Base-by-base conservation (phyloP, 1,140 invertebrate species). In the Brachionus rotundiformis region DNA sequence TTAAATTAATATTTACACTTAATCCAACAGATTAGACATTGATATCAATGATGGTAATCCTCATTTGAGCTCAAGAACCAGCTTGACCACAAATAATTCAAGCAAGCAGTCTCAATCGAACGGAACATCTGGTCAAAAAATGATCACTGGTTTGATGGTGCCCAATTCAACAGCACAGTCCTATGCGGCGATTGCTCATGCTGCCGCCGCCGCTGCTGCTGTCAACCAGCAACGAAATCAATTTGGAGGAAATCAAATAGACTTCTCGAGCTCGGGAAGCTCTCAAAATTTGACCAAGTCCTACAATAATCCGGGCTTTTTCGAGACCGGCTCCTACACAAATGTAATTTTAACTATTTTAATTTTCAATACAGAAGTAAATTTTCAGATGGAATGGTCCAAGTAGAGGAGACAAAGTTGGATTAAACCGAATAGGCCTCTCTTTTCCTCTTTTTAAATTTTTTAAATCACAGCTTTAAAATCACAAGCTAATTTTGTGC, bases 191-290 rank as follows among this genome's bases (percentile, higher is more conserved):
- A 79, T 79, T 25, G 76, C 76, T 3, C 47, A 54, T 33, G 76
- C 76, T 23, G 76, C 76, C 25, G 76, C 75, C 3, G 75, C 76
- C 25, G 76, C 76, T 4, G 76, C 76, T 13, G 76, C 76, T 8
- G 76, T 44, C n/a, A 79, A 61, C 16, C 76, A 79, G 36, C 76
- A 79, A 16, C 49, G 59, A 63, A 79, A 79, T 59, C 76, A 79
- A 59, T 54, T 68, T 19, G 63, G 73, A 23, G 73, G 73, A 0
- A 77, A 59, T 59, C 73, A 54, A 33, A 59, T 59, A 23, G 73
- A 77, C 33, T 68, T 49, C 29, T 39, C 76, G 19, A 79, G 47
- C 47, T 63, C 76, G 19, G 31, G 47, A 7, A 59, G 31, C 23
- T 36, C 47, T 2, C 76, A 39, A 59, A 79, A 79, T n/a, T 44